Conservation (phyloP, 1,140 invertebrate species). For the Drosophila sechellia region DNA sequence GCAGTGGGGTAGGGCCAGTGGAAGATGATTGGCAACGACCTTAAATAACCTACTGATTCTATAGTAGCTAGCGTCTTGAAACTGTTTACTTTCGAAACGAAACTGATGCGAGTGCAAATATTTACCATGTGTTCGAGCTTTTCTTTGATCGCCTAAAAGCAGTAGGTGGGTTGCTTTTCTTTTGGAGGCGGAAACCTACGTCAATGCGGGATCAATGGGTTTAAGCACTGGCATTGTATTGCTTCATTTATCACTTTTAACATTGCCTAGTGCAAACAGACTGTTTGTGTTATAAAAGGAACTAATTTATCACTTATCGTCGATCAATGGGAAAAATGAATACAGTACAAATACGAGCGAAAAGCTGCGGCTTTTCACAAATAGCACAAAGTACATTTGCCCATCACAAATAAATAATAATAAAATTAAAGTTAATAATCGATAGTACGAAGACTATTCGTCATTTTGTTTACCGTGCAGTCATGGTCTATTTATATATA, state of each 20-base stretch:
- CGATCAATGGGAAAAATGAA: slow-evolving; percentile 34
- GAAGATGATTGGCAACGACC: slow-evolving; percentile 35
- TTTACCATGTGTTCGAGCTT: slow-evolving; percentile 12
- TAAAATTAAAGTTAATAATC: slow-evolving; percentile 1
- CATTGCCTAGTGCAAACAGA: slow-evolving; percentile 28
- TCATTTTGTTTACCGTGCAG: neutral
- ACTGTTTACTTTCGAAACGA: slow-evolving; percentile 22
- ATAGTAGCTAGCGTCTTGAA: slow-evolving; percentile 14
- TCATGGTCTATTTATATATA: slow-evolving; percentile 16
- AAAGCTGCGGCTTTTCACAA: slow-evolving; percentile 24
- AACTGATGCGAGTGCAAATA: slow-evolving; percentile 27
- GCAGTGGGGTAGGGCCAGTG: neutral
- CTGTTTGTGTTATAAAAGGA: slow-evolving; percentile 6
- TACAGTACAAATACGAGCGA: slow-evolving; percentile 8
- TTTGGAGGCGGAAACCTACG: slow-evolving; percentile 21
- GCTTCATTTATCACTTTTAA: slow-evolving; percentile 41
- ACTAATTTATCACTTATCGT: slow-evolving; percentile 44
- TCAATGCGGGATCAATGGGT: slow-evolving; percentile 44
- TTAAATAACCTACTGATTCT: slow-evolving; percentile 29
- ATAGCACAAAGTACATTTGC: slow-evolving; percentile 29
- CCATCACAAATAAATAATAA: slow-evolving; percentile 27
- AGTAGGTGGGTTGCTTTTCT: slow-evolving; percentile 21
- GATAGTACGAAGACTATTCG: neutral
- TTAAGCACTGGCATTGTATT: slow-evolving; percentile 23
- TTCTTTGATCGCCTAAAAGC: slow-evolving; percentile 30